phyloP scores from a whole-genome alignment of 2,888 invertebrate genomes.

The Cephus rjabovi region DNA sequence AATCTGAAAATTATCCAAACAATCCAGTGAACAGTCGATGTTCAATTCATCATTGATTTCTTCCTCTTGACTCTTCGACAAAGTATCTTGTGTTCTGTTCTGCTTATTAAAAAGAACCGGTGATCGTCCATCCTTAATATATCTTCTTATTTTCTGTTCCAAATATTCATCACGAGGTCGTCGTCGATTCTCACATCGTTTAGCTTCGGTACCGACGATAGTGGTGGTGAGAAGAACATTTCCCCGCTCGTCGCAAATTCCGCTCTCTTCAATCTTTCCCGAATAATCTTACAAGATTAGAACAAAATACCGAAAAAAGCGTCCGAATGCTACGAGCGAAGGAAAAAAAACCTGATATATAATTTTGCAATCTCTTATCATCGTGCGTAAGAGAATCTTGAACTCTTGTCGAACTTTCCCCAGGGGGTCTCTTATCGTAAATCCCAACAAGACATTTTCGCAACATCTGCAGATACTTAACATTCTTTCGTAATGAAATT shows the following conservation, averaged over 20 bases:
- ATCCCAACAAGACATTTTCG: not conserved
- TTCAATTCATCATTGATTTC: not conserved
- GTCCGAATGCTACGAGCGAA: not conserved
- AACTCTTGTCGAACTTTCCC: not conserved
- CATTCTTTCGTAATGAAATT: not conserved
- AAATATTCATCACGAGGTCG: slow-evolving; percentile 25
- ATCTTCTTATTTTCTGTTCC: slow-evolving; percentile 29
- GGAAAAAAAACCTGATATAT: not conserved
- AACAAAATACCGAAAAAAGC: not conserved
- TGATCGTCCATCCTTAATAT: slow-evolving; percentile 21
- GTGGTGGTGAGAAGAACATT: slow-evolving; percentile 27
- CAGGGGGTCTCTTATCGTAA: not conserved
- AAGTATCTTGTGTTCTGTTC: not conserved
- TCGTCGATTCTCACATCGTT: slow-evolving; percentile 18
- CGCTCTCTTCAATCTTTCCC: slow-evolving; percentile 32
- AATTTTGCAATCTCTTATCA: not conserved
- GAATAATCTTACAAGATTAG: not conserved
- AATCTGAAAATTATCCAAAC: not conserved
- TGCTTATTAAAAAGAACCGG: slow-evolving; percentile 6
- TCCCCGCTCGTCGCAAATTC: slow-evolving; percentile 31
- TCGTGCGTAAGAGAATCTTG: not conserved
- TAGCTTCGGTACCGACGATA: slow-evolving; percentile 16
- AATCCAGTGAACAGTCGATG: not conserved
- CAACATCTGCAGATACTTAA: not conserved
- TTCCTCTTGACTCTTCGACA: not conserved